phyloP scores from a whole-genome alignment of 2,797 vertebrate species.

The Hyperoplus lanceolatus region DNA sequence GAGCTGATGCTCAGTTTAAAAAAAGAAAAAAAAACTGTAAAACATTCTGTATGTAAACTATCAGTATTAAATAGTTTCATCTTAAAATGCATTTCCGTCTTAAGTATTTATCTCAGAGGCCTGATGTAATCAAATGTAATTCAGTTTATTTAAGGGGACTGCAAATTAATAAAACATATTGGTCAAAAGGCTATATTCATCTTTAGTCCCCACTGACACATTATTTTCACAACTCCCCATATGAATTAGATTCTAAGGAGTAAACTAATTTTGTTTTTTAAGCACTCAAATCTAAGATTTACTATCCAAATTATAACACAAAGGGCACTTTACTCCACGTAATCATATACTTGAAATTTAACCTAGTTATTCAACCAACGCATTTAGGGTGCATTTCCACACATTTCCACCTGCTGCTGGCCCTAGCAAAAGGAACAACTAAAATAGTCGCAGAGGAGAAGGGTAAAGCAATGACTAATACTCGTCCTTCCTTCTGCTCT shows the following conservation, averaged over 20 bases:
- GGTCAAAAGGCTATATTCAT: too few relatives aligned
- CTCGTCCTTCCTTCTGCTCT: neutral
- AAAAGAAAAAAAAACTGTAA: conserved; percentile 22
- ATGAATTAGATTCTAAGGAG: neutral
- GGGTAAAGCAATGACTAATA: neutral
- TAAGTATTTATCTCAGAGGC: conserved; percentile 20
- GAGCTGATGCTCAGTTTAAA: conserved; percentile 41
- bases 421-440: neutral
- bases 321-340: neutral
- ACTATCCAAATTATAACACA: neutral
- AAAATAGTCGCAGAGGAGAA: neutral
- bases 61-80: conserved; percentile 66
- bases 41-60: conserved; percentile 58
- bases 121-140: too few relatives aligned
- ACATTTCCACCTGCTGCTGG: neutral
- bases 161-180: too few relatives aligned
- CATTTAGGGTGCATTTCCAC: neutral
- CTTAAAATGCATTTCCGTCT: conserved; percentile 26
- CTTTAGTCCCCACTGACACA: too few relatives aligned
- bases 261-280: neutral
- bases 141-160: too few relatives aligned
- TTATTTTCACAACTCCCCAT: neutral
- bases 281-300: neutral
- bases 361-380: neutral
- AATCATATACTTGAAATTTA: neutral